These are phyloP conservation scores for Cataglyphis hispanica DNA, from an alignment of 1,140 invertebrate genomes.

Conservation along the genomic window DNA sequence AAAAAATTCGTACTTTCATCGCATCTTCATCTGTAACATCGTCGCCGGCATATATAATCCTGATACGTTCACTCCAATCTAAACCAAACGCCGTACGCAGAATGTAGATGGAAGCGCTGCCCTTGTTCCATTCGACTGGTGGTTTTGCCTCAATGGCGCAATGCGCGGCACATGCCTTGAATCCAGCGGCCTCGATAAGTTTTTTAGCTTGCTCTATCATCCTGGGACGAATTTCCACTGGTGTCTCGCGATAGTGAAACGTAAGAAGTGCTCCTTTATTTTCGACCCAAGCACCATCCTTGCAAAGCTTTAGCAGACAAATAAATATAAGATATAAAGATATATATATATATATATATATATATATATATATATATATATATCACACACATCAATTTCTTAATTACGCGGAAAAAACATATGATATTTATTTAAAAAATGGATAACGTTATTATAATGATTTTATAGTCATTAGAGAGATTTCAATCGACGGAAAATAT, in stretches of 20 bases:
- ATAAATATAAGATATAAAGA: neutral
- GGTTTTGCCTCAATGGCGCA: slow-evolving; percentile 95
- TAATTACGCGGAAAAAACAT: neutral
- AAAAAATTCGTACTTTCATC: slow-evolving; percentile 89
- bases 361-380: slow-evolving; percentile 15
- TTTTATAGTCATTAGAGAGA: neutral
- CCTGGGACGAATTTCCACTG: slow-evolving; percentile 88
- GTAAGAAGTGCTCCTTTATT: slow-evolving; percentile 95
- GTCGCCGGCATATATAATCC: slow-evolving; percentile 96
- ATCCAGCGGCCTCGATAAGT: slow-evolving; percentile 92
- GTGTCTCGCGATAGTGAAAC: slow-evolving; percentile 95
- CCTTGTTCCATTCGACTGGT: slow-evolving; percentile 96
- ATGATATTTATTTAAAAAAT: slow-evolving; percentile 14
- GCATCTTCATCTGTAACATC: slow-evolving; percentile 97
- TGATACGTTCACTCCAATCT: slow-evolving; percentile 96
- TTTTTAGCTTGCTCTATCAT: slow-evolving; percentile 90
- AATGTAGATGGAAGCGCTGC: slow-evolving; percentile 95
- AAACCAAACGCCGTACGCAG: slow-evolving; percentile 95
- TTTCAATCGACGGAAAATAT: neutral
- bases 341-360: slow-evolving; percentile 12
- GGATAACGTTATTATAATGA: neutral
- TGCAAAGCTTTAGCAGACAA: slow-evolving; percentile 88
- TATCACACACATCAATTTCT: neutral
- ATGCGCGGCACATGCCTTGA: slow-evolving; percentile 92
- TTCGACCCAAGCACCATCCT: slow-evolving; percentile 96